phyloP scores from a whole-genome alignment of 2,113 vertebrate genomes.

The Vimba vimba region DNA sequence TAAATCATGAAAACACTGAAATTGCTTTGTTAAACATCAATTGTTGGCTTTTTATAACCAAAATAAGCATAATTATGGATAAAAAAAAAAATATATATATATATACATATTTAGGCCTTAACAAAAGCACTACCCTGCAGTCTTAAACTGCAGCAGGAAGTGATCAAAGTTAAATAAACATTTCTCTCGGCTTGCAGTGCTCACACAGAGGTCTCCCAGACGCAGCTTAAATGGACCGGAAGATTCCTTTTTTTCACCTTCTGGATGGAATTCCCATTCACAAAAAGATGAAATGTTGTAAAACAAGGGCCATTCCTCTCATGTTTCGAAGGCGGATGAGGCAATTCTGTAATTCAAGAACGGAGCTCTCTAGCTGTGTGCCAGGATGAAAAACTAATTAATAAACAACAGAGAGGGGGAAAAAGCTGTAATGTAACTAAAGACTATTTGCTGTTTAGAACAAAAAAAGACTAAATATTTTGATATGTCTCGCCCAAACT shows the following conservation, averaged over 20 bases:
- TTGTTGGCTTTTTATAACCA: background rate
- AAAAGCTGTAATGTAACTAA: background rate
- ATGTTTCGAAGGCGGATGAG: constrained; percentile 33
- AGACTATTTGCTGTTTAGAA: background rate
- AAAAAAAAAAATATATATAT: too few species aligned
- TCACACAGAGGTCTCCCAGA: constrained; percentile 46
- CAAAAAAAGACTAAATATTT: background rate
- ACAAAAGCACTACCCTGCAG: constrained; percentile 36
- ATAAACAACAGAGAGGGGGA: background rate
- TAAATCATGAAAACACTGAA: background rate
- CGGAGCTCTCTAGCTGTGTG: background rate
- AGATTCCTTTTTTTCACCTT: constrained; percentile 44
- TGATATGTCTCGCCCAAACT: background rate
- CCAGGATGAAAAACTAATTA: background rate
- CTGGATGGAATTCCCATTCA: constrained; percentile 61
- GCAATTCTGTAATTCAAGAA: constrained; percentile 23
- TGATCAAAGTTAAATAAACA: constrained; percentile 60
- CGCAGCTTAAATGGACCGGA: constrained; percentile 50
- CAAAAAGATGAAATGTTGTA: constrained; percentile 56
- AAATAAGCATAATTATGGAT: background rate
- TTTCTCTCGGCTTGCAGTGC: constrained; percentile 32
- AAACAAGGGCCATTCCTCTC: constrained; percentile 36
- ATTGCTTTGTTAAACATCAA: background rate
- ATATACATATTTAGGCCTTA: constrained; percentile 9
- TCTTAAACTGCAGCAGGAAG: constrained; percentile 53